Evolutionary conservation across 2,797 vertebrate genomes (phyloP).

Genomic region (Molothrus aeneus): DNA sequence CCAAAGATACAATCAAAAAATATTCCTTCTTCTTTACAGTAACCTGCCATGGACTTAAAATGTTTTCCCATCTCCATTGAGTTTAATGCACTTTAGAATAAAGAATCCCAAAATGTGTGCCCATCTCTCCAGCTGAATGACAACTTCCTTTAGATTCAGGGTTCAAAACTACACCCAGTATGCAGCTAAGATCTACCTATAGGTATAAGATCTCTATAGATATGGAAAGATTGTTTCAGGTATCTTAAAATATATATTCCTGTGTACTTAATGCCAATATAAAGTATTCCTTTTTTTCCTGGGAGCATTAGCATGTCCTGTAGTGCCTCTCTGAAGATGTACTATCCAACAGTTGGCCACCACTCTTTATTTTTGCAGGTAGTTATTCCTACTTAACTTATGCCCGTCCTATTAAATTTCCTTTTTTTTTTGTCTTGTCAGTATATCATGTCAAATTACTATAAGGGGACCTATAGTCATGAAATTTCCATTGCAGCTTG

Average conservation of each 20-base stretch:
- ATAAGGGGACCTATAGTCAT: neutral
- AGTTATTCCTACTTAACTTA: neutral
- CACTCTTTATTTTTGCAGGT: neutral
- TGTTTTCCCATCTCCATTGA: neutral
- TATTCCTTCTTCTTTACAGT: neutral
- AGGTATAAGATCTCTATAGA: neutral
- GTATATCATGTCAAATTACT: neutral
- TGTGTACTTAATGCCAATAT: neutral
- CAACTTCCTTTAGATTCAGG: neutral
- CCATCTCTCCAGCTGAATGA: neutral
- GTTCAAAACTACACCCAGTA: neutral
- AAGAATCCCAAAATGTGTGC: neutral
- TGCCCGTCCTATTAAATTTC: neutral
- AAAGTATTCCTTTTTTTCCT: neutral
- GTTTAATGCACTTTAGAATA: neutral
- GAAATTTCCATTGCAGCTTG: neutral
- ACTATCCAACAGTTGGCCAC: neutral
- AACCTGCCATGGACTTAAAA: neutral
- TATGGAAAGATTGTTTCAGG: neutral
- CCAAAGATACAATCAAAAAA: neutral
- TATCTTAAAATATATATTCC: neutral
- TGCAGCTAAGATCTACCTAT: neutral
- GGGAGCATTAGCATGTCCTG: neutral
- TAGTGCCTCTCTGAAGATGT: neutral
- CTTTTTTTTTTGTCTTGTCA: neutral